Conservation (phyloP, 2,888 invertebrate species). For the Caenorhabditis sp. region DNA sequence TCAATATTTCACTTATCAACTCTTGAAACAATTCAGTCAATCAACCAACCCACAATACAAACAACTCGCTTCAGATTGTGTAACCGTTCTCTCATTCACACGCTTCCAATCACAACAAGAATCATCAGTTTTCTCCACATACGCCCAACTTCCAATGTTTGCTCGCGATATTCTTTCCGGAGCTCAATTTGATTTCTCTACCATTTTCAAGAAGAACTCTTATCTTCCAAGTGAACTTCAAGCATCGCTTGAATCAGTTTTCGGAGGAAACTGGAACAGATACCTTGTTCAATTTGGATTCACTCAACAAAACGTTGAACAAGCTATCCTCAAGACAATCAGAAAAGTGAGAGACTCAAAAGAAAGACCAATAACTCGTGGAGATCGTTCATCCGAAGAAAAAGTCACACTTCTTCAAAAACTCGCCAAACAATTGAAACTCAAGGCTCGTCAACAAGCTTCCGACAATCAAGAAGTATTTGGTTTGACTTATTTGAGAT, state of each 20-base stretch:
- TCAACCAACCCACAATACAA: slow-evolving; percentile 53
- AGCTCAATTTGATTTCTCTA: slow-evolving; percentile 34
- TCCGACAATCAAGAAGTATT: slow-evolving; percentile 20
- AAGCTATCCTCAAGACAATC: slow-evolving; percentile 29
- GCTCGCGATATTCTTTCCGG: slow-evolving; percentile 28
- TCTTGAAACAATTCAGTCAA: slow-evolving; percentile 48
- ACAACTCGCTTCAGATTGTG: slow-evolving; percentile 35
- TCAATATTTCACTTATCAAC: slow-evolving; percentile 51
- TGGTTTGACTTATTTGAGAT: slow-evolving; percentile 52
- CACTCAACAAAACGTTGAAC: slow-evolving; percentile 46
- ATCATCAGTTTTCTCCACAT: slow-evolving; percentile 7
- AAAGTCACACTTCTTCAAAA: slow-evolving; percentile 27
- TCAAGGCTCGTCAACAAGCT: slow-evolving; percentile 19
- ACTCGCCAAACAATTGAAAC: slow-evolving; percentile 43
- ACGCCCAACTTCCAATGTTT: slow-evolving; percentile 46
- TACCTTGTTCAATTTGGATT: slow-evolving; percentile 32
- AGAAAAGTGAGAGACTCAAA: no score
- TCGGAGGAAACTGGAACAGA: slow-evolving; percentile 52
- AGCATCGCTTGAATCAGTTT: slow-evolving; percentile 46
- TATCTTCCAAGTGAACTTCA: slow-evolving; percentile 33
- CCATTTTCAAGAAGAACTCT: slow-evolving; percentile 49
- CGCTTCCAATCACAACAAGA: slow-evolving; percentile 8
- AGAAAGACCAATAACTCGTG: slow-evolving; percentile 5
- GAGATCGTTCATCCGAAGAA: slow-evolving; percentile 15
- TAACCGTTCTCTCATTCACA: neutral